These are phyloP conservation scores for Clarias platycephalus DNA, from an alignment of 2,797 vertebrate species.

Conservation along the genomic window DNA sequence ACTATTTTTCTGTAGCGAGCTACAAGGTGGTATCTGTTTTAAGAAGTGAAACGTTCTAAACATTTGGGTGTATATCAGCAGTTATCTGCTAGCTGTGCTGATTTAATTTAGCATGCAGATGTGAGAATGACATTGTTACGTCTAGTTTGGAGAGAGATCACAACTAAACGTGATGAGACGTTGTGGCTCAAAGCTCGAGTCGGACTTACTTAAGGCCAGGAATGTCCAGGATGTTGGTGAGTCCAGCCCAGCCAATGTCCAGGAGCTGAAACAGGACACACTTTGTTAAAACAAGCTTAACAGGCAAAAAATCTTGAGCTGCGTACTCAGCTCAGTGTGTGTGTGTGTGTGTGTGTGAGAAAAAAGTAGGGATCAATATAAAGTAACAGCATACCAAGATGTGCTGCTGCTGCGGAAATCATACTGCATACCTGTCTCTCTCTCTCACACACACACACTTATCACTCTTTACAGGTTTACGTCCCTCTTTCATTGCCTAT, in stretches of 20 bases:
- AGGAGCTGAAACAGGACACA: conserved; percentile 76
- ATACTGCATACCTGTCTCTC: conserved; percentile 8
- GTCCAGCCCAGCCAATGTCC: conserved; percentile 96
- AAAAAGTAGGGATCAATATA: neutral
- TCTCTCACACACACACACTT: conserved; percentile 10
- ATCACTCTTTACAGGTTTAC: neutral
- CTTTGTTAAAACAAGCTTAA: neutral
- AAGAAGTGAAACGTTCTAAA: no score
- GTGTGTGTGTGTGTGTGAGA: conserved; percentile 23
- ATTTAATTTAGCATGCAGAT: neutral
- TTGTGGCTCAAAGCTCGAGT: neutral
- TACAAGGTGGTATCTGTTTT: no score
- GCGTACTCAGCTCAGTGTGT: neutral
- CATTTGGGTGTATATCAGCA: no score
- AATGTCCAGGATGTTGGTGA: conserved; percentile 96
- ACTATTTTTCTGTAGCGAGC: no score
- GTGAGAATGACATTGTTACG: neutral
- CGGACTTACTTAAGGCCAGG: conserved; percentile 92
- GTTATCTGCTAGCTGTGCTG: neutral
- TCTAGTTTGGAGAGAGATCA: neutral
- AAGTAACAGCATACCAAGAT: neutral
- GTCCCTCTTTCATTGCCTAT: neutral
- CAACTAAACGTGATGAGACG: neutral
- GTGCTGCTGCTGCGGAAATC: conserved; percentile 16
- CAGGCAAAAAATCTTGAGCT: neutral